Percentiles rank a stretch among this genome's conserved stretches.
Conservation (phyloP, 2,113 vertebrate genomes). For the Semnopithecus entellus region DNA sequence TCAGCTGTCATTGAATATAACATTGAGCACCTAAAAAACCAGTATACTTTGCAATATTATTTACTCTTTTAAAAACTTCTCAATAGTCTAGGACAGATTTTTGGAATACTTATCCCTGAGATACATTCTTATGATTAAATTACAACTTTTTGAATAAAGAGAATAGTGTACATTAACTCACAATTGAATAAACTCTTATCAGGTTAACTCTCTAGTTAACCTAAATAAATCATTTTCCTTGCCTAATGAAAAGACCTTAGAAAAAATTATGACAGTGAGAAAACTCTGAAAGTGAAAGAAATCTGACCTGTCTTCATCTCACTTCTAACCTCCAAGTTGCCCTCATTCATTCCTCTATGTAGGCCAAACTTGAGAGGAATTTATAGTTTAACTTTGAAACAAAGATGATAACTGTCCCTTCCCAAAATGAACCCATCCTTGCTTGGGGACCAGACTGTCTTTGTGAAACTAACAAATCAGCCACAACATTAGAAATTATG, state of each 20-base stretch:
- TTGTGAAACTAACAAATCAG: too few species aligned
- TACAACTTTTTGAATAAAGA: conserved; percentile 51
- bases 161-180: conserved; percentile 49
- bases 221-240: conserved; percentile 35
- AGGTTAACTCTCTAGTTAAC: conserved; percentile 1
- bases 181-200: conserved; percentile 54
- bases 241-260: background rate
- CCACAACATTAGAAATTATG: too few species aligned
- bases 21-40: conserved; percentile 26
- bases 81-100: conserved; percentile 9
- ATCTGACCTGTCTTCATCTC: too few species aligned
- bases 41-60: conserved; percentile 39
- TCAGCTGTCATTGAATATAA: conserved; percentile 3
- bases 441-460: too few species aligned
- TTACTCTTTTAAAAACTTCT: conserved; percentile 46
- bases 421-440: too few species aligned
- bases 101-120: conserved; percentile 29
- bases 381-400: too few species aligned
- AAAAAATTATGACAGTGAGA: too few species aligned
- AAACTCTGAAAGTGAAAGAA: too few species aligned
- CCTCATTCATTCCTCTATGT: too few species aligned
- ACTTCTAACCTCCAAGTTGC: too few species aligned
- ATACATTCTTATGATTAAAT: conserved; percentile 60
- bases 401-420: too few species aligned
- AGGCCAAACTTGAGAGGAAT: too few species aligned